Percentiles rank a stretch among this genome's conserved stretches.
These are phyloP conservation scores for Andrena bicolor DNA, from an alignment of 2,888 invertebrate genomes.

Conservation along the genomic window DNA sequence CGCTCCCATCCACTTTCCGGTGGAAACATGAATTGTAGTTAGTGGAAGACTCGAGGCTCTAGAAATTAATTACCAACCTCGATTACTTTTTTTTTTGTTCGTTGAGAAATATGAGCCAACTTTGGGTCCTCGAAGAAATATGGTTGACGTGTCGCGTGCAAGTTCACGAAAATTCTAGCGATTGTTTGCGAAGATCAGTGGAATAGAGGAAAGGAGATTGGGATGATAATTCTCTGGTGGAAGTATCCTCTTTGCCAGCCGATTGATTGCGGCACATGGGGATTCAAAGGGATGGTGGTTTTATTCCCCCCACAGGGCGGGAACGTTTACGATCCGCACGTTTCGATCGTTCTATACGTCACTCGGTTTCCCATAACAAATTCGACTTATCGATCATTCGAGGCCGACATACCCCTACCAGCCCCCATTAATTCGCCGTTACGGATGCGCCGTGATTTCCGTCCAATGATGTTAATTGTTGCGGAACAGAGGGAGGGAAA, in stretches of 20 bases:
- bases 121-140: no score
- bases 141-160: no score
- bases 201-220: background rate
- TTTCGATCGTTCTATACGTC: slow-evolving; percentile 54
- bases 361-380: slow-evolving; percentile 59
- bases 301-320: slow-evolving; percentile 33
- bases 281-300: slow-evolving; percentile 44
- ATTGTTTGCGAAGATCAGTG: background rate
- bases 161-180: no score
- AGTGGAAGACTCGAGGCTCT: background rate
- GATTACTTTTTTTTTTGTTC: background rate
- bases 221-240: slow-evolving; percentile 6
- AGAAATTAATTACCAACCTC: background rate
- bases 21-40: background rate
- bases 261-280: slow-evolving; percentile 20
- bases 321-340: slow-evolving; percentile 58
- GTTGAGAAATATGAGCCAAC: no score
- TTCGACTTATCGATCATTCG: slow-evolving; percentile 66
- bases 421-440: slow-evolving; percentile 62
- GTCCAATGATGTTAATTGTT: slow-evolving; percentile 55
- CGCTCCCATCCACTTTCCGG: background rate
- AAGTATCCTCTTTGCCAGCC: background rate
- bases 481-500: no score
- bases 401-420: background rate
- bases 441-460: slow-evolving; percentile 55